Conservation (phyloP, 2,888 invertebrate genomes). For the Volucella zonaria region DNA sequence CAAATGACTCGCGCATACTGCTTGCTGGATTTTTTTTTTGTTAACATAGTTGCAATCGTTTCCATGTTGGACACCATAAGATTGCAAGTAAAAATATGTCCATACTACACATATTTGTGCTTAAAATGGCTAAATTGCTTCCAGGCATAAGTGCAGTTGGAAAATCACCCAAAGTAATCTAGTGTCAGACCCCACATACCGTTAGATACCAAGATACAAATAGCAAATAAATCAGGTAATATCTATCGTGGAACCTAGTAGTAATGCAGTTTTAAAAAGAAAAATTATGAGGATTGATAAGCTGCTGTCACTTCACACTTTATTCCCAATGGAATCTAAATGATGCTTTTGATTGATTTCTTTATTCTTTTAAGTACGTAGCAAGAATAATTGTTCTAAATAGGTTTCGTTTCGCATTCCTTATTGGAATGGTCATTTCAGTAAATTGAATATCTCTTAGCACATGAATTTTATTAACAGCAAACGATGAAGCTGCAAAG, state of each 20-base stretch:
- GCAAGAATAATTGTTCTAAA: no score
- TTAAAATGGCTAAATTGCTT: constrained; percentile 20
- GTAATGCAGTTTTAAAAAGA: not conserved
- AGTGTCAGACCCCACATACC: constrained; percentile 19
- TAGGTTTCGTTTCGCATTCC: no score
- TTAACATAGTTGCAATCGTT: constrained; percentile 40
- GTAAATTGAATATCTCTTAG: no score
- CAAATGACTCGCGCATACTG: constrained; percentile 32
- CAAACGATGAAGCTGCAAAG: no score
- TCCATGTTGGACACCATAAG: constrained; percentile 41
- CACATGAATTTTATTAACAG: no score
- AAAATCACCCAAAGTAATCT: constrained; percentile 9
- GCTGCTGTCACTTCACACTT: constrained; percentile 45
- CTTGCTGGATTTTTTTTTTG: constrained; percentile 17
- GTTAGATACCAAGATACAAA: not conserved
- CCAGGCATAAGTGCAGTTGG: constrained; percentile 4
- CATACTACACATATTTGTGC: not conserved
- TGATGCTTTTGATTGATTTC: constrained; percentile 23
- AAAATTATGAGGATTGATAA: constrained; percentile 18
- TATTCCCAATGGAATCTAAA: constrained; percentile 45
- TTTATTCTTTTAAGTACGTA: not conserved
- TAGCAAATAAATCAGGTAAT: constrained; percentile 33
- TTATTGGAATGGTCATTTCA: no score
- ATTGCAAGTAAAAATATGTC: constrained; percentile 13
- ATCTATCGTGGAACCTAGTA: not conserved